Evolutionary conservation across 2,888 invertebrate genomes (phyloP).

Genomic region (Cerastoderma edule): DNA sequence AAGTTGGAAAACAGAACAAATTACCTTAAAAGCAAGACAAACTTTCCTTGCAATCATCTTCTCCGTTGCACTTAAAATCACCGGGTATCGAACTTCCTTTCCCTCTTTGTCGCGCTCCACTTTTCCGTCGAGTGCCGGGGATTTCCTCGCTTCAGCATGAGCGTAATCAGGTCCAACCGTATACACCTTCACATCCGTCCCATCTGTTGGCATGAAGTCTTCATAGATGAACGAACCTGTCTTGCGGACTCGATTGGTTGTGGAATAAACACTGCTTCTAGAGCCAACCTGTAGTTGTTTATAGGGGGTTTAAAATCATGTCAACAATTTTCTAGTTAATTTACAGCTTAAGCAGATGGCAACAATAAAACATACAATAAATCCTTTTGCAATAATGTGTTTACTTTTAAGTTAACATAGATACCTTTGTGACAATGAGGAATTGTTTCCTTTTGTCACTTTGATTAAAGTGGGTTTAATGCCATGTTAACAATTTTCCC

Average conservation of each 20-base stretch:
- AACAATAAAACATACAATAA: no score
- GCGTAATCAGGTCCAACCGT: conserved; percentile 99
- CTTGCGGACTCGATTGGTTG: conserved; percentile 95
- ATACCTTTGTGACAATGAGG: no score
- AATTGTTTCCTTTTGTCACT: no score
- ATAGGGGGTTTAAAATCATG: no score
- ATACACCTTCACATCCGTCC: conserved; percentile 94
- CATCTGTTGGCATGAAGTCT: conserved; percentile 99
- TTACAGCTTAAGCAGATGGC: no score
- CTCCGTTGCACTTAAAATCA: conserved; percentile 98
- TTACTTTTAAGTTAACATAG: no score
- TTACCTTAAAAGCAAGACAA: conserved; percentile 87
- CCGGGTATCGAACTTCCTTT: conserved; percentile 98
- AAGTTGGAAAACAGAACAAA: no score
- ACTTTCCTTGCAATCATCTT: conserved; percentile 99
- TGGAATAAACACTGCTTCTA: conserved; percentile 98
- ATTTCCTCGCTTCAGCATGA: conserved; percentile 99
- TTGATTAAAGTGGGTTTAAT: no score
- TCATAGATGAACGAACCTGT: conserved; percentile 99
- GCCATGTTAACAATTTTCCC: no score
- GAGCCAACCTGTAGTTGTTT: conserved; percentile 97
- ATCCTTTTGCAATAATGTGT: no score
- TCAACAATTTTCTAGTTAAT: no score
- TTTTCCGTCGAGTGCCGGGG: conserved; percentile 98
- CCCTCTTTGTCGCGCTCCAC: conserved; percentile 99